Evolutionary conservation across 2,888 invertebrate genomes (phyloP), one percentile per base, ranked within the genome.

Genomic region (Morpho helenor): DNA sequence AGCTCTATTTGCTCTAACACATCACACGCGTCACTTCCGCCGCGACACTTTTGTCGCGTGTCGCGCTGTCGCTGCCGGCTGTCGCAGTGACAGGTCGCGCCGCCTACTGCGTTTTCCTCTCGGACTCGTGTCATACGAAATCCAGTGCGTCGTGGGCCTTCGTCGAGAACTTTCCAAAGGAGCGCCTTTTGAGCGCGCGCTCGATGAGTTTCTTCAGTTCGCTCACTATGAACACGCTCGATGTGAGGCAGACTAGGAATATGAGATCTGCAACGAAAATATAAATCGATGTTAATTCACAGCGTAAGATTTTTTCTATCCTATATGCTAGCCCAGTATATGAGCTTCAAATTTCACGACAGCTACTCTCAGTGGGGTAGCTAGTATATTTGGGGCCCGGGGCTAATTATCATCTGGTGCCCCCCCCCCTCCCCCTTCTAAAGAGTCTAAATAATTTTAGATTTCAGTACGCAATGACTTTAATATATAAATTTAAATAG

Each of bases 161-260:
- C 74, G 79, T 68, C 71, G 89, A 72, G 80, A 79, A 85, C 77
- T 85, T 86, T 66, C 82, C 80, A 59, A 75, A 71, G 2, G 82
- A 68, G 0, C 87, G 83, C 78, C 93, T 93, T 79, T 95, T 94
- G 74, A 96, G 79, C 8, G 93, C 91, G 8, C 96, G 92, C 82
- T 97, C 97, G 66, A 96, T 84, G 66, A 96, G 91, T 80, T 99
- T 99, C 86, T 98, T 97, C 41, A 97, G 82, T 88, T 99, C 99
- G 63, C 98, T 96, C 59, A 98, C 95, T 59, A 98, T 91, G 88
- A 98, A 98, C 54, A 99, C 99, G 67, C 97, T 96, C n/a, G 99
- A 99, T 23, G 99, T 98, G 60, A 99, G 92, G 67, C 94, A 93
- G 40, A 97, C 93, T 69, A 99, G 93, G 87, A 99, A 98, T 71